Evolutionary conservation across 2,888 invertebrate genomes (phyloP).

Genomic region (Mechanitis mazaeus): DNA sequence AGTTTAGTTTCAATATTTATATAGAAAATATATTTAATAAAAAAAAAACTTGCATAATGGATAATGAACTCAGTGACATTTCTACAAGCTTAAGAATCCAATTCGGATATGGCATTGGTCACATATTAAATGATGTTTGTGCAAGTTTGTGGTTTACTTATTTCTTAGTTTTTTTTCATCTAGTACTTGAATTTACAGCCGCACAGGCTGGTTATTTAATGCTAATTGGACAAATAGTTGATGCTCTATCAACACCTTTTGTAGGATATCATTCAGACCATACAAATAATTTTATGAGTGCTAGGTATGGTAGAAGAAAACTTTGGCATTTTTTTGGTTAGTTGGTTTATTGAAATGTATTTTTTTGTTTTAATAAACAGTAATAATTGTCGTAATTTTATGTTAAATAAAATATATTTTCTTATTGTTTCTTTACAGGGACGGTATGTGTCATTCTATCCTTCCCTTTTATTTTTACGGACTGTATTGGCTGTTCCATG

Average conservation of each 20-base stretch:
- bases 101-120: conserved; percentile 85
- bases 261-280: conserved; percentile 90
- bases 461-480: conserved; percentile 92
- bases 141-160: conserved; percentile 97
- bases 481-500: conserved; percentile 81
- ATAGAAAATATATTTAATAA: not conserved
- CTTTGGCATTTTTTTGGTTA: conserved; percentile 93
- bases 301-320: conserved; percentile 88
- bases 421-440: conserved; percentile 72
- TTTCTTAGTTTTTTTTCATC: conserved; percentile 86
- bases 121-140: conserved; percentile 93
- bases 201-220: conserved; percentile 79
- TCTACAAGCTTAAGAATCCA: conserved; percentile 62
- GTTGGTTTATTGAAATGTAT: conserved; percentile 31
- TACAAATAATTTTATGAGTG: conserved; percentile 79
- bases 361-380: not conserved
- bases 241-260: conserved; percentile 91
- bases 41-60: conserved; percentile 42
- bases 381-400: conserved; percentile 9
- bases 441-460: conserved; percentile 84
- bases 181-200: conserved; percentile 75
- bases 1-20: too few relatives aligned
- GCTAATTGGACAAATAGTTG: conserved; percentile 89
- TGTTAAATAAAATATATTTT: conserved; percentile 3
- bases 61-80: conserved; percentile 66